phyloP scores from a whole-genome alignment of 1,140 invertebrate genomes.

The Arion vulgaris region DNA sequence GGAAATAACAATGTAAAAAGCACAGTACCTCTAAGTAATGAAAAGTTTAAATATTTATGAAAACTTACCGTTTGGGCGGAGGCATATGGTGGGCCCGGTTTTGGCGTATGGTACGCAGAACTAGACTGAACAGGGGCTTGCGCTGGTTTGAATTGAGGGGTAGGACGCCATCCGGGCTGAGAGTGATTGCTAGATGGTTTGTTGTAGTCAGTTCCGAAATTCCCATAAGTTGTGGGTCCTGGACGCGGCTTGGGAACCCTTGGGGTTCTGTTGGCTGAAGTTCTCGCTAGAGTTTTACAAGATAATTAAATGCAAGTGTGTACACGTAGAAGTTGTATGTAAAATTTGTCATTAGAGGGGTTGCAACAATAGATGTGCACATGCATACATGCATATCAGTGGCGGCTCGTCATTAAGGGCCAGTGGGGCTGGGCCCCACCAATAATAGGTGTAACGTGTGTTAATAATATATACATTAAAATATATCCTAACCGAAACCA shows the following conservation, averaged over 20 bases:
- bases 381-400: too few species aligned
- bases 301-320: background rate
- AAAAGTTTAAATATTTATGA: background rate
- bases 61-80: background rate
- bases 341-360: too few species aligned
- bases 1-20: too few species aligned
- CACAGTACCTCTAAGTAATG: too few species aligned
- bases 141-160: conserved; percentile 40
- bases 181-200: conserved; percentile 45
- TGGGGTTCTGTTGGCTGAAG: conserved; percentile 26
- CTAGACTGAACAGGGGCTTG: conserved; percentile 18
- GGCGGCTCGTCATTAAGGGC: too few species aligned
- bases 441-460: too few species aligned
- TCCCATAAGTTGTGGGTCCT: background rate
- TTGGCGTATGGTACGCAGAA: conserved; percentile 12
- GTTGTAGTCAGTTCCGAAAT: conserved; percentile 62
- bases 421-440: too few species aligned
- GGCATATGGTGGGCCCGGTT: background rate
- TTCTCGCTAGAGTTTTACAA: background rate
- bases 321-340: too few species aligned
- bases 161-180: conserved; percentile 46
- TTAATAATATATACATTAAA: too few species aligned
- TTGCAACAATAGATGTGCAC: too few species aligned
- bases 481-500: too few species aligned
- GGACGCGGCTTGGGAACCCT: conserved; percentile 31